Percentiles rank a stretch among this genome's conserved stretches.
Conservation (phyloP, 2,113 vertebrate species). For the Cryptomyrus ogoouensis region DNA sequence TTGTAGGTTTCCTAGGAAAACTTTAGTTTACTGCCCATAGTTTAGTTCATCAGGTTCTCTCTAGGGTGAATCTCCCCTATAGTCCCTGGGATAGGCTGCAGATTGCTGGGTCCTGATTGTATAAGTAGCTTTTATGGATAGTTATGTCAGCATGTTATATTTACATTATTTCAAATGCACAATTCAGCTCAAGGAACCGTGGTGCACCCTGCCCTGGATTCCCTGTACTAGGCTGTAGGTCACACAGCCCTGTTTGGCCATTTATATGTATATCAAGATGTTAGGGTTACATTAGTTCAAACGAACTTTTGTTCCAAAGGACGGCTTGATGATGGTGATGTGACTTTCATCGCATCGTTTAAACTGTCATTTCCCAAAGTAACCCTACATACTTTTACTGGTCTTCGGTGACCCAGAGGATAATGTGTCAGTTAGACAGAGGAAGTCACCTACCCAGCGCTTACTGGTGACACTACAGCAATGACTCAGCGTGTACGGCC, state of each 20-base stretch:
- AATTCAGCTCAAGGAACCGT: neutral
- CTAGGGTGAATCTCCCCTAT: neutral
- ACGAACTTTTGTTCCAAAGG: neutral
- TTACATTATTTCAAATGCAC: neutral
- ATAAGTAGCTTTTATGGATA: neutral
- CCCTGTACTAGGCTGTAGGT: neutral
- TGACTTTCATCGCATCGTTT: neutral
- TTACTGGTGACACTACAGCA: conserved; percentile 30
- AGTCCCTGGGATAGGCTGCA: neutral
- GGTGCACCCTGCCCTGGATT: neutral
- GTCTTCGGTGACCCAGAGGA: neutral
- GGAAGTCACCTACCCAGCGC: conserved; percentile 28
- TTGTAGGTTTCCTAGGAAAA: neutral
- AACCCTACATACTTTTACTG: neutral
- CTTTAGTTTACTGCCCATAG: neutral
- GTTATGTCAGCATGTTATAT: neutral
- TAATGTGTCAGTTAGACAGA: conserved; percentile 42
- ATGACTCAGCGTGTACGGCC: conserved; percentile 44
- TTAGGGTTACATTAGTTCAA: neutral
- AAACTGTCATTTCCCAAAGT: neutral
- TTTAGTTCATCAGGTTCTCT: neutral
- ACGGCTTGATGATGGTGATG: neutral
- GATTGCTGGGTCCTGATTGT: neutral
- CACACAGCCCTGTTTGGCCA: neutral
- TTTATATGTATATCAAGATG: neutral